These are phyloP conservation scores for Melanotaenia trifasciata DNA, from an alignment of 2,797 vertebrate genomes.

Conservation along the genomic window DNA sequence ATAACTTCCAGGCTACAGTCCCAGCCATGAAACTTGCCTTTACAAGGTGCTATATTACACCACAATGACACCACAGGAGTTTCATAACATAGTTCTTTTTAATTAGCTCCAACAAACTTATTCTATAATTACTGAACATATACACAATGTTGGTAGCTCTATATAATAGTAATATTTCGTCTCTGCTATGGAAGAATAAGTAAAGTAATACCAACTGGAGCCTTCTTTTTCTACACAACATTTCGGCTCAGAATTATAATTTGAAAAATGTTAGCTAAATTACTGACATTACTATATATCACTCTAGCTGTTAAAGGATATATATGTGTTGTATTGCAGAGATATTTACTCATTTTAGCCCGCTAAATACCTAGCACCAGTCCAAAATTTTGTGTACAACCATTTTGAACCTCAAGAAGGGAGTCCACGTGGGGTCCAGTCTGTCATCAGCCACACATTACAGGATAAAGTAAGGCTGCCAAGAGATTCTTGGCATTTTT, in stretches of 20 bases:
- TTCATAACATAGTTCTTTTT: constrained; percentile 38
- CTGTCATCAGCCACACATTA: neutral
- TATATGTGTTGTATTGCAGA: neutral
- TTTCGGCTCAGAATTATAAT: neutral
- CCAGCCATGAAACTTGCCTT: constrained; percentile 44
- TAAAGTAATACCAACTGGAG: neutral
- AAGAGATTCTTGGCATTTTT: neutral
- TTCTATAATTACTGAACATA: neutral
- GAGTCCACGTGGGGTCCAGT: neutral
- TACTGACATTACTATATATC: too few species aligned
- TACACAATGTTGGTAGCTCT: constrained; percentile 2
- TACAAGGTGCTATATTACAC: constrained; percentile 49
- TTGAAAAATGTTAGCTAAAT: neutral
- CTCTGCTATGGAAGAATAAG: neutral
- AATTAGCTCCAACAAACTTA: constrained; percentile 9
- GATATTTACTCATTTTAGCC: neutral
- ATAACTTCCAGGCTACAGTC: constrained; percentile 44
- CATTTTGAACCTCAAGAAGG: rapidly evolving
- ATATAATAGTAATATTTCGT: neutral
- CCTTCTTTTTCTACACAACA: neutral
- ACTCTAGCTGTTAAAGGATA: neutral
- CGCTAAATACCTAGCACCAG: neutral
- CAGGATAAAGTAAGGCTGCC: neutral
- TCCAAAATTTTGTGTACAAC: too few species aligned
- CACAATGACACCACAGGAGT: constrained; percentile 44